Evolutionary conservation across 2,797 vertebrate genomes (phyloP).

Genomic region (Fringilla coelebs): DNA sequence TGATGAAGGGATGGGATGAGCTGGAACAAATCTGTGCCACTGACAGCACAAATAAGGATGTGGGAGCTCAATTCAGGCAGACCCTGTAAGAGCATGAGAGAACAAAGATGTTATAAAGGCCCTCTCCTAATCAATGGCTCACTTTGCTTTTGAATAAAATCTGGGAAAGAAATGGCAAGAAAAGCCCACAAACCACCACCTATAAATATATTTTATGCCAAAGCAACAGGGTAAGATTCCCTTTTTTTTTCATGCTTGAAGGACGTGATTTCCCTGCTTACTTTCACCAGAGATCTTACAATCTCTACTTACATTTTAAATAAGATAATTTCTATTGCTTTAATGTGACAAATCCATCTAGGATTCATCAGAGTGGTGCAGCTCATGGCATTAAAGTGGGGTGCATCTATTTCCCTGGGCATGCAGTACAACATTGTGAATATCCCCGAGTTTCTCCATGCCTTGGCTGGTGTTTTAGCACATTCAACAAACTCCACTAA

Average conservation of each 20-base stretch:
- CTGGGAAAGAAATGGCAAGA: not conserved
- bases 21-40: not conserved
- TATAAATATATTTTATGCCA: not conserved
- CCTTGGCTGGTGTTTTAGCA: not conserved
- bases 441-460: not conserved
- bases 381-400: not conserved
- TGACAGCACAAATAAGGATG: not conserved
- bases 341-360: not conserved
- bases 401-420: not conserved
- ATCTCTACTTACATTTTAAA: not conserved
- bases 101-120: not conserved
- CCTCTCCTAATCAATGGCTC: not conserved
- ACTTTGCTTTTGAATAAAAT: not conserved
- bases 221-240: not conserved
- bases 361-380: not conserved
- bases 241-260: not conserved
- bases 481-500: not conserved
- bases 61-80: not conserved
- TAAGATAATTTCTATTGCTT: not conserved
- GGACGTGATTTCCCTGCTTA: not conserved
- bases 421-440: not conserved
- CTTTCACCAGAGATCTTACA: not conserved
- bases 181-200: fast-evolving
- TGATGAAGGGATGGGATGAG: not conserved
- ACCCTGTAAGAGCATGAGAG: not conserved